Evolutionary conservation across 2,113 vertebrate genomes (phyloP), one percentile per base, ranked within the genome.

Genomic region (Addax nasomaculatus): DNA sequence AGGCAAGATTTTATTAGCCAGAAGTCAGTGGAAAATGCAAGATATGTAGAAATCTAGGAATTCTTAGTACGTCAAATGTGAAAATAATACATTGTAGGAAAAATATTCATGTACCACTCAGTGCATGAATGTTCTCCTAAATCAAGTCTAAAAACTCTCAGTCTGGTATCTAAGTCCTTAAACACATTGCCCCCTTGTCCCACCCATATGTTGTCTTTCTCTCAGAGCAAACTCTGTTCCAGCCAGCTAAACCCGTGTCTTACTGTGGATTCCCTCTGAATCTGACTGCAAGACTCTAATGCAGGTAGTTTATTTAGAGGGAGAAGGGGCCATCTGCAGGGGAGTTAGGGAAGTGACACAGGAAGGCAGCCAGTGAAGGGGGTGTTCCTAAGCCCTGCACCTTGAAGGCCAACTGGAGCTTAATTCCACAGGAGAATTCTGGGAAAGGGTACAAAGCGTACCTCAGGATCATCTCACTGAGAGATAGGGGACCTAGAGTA

Each of bases 51-150:
- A 93, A 95, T 57, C 45, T 67, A 95, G 73, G 27, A 95, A 64
- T 94, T 39, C 67, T 19, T 96, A 90, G 73, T 64, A 73, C 12
- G 47, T 88, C 58, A 84, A 96, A 92, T 64, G 79, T 57, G 80
- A 87, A 96, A 95, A 94, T 93, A 62, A 80, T 67, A 96, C 87
- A 57, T 89, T 86, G 36, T 89, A 93, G 92, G 43, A 95, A 92
- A 95, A 95, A 89, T 49, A 47, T 13, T 96, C 36, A 64, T 53
- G 13, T 89, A 55, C 60, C 87, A 96, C 15, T 80, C 49, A 89
- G 76, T 13, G 12, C 53, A 29, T 47, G 79, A 70, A 81, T 49
- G 60, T 4, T 78, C 86, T 93, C 64, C 49, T 78, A 83, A 81
- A 81, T 92, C 76, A 92, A 90, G 58, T 90, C 83, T 91, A 60